Conservation (phyloP, 2,797 vertebrate genomes). For the Chloroceryle amazona region DNA sequence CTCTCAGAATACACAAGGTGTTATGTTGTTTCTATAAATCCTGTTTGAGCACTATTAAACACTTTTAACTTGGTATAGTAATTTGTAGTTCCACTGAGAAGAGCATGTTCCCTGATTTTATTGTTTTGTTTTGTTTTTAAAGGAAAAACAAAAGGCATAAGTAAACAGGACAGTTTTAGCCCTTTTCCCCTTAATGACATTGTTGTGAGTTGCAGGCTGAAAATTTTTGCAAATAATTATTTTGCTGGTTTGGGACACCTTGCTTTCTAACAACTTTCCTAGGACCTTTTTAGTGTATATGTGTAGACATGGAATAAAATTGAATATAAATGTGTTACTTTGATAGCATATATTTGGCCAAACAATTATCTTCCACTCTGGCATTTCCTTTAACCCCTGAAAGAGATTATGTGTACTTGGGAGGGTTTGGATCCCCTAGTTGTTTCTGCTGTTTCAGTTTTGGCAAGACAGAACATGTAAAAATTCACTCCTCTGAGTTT, state of each 20-base stretch:
- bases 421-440: background rate
- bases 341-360: background rate
- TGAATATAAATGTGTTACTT: background rate
- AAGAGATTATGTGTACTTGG: conserved; percentile 2
- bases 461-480: background rate
- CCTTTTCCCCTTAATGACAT: background rate
- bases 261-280: background rate
- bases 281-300: background rate
- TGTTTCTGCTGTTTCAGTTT: conserved; percentile 24
- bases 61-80: background rate
- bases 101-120: background rate
- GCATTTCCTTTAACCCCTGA: background rate
- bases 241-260: background rate
- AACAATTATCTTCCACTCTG: background rate
- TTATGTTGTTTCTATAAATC: background rate
- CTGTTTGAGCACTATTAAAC: background rate
- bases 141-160: background rate
- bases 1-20: background rate
- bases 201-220: background rate
- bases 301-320: background rate
- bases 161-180: background rate
- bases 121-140: background rate
- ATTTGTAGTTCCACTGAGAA: background rate
- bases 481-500: background rate
- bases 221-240: background rate